Percentiles rank a stretch among this genome's conserved stretches.
These are phyloP conservation scores for Coreius guichenoti DNA, from an alignment of 2,797 vertebrate genomes.

Conservation along the genomic window DNA sequence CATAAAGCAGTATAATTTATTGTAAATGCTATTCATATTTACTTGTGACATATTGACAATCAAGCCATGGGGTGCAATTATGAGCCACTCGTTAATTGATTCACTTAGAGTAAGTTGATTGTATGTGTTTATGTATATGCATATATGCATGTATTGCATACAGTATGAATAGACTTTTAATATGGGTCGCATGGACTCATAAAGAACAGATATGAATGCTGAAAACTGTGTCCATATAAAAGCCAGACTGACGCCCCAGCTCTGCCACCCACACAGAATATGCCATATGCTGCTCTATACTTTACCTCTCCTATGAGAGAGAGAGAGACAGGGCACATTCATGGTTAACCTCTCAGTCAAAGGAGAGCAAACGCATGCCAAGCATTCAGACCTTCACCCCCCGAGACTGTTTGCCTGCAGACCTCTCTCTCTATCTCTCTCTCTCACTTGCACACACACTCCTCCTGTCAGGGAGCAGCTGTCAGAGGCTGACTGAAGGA, in stretches of 20 bases:
- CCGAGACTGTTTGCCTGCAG: constrained; percentile 36
- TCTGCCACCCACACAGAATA: constrained; percentile 72
- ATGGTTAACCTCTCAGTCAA: constrained; percentile 50
- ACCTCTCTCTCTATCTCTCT: constrained; percentile 16
- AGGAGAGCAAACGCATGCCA: constrained; percentile 58
- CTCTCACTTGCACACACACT: constrained; percentile 37
- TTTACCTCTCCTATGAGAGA: constrained; percentile 50
- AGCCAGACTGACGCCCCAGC: constrained; percentile 62
- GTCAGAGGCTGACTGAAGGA: constrained; percentile 50
- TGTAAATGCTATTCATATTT: constrained; percentile 50
- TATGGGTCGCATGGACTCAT: constrained; percentile 16
- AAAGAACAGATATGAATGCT: constrained; percentile 50
- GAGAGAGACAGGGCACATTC: constrained; percentile 24
- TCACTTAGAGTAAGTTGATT: constrained; percentile 52
- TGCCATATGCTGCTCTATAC: constrained; percentile 77
- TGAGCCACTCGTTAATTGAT: constrained; percentile 54
- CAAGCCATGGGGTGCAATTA: constrained; percentile 62
- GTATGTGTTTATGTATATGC: constrained; percentile 35
- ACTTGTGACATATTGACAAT: constrained; percentile 45
- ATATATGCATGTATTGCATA: constrained; percentile 43
- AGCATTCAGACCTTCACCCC: constrained; percentile 47
- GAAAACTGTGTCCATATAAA: constrained; percentile 29
- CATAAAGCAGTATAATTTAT: not conserved
- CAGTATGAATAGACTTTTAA: constrained; percentile 43
- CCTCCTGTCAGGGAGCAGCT: constrained; percentile 56